Evolutionary conservation across 2,113 vertebrate species (phyloP).

Genomic region (Ammodytes marinus): DNA sequence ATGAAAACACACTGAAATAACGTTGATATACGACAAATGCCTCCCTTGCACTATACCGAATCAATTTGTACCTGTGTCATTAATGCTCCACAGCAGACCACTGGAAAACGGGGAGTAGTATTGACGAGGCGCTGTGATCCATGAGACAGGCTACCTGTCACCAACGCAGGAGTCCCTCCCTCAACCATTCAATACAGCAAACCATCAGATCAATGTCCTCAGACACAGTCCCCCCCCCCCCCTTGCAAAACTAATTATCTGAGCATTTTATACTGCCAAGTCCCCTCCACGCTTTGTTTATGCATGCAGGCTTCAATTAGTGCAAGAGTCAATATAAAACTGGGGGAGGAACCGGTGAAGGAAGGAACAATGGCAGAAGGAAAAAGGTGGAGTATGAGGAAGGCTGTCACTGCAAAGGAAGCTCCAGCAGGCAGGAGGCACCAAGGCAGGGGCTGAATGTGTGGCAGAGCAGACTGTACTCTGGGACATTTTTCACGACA

Average conservation of each 20-base stretch:
- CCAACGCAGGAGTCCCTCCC: constrained; percentile 62
- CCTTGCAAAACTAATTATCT: constrained; percentile 85
- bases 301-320: constrained; percentile 87
- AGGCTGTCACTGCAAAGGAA: constrained; percentile 33
- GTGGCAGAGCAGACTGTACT: constrained; percentile 20
- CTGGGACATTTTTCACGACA: constrained; percentile 23
- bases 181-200: constrained; percentile 67
- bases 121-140: constrained; percentile 81
- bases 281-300: constrained; percentile 82
- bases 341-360: constrained; percentile 77
- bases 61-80: constrained; percentile 76
- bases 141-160: constrained; percentile 81
- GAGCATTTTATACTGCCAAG: constrained; percentile 77
- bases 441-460: constrained; percentile 11
- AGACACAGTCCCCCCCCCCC: constrained; percentile 62
- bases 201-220: constrained; percentile 83
- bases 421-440: constrained; percentile 1
- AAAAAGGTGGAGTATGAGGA: constrained; percentile 45
- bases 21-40: constrained; percentile 60
- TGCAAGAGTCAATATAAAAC: constrained; percentile 88
- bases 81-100: constrained; percentile 61
- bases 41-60: constrained; percentile 67
- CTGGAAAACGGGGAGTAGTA: constrained; percentile 58
- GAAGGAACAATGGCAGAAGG: constrained; percentile 70
- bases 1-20: constrained; percentile 27